Percentiles rank a stretch among this genome's conserved stretches.
Conservation (phyloP, 2,888 invertebrate species). For the Ethmia dodecea region DNA sequence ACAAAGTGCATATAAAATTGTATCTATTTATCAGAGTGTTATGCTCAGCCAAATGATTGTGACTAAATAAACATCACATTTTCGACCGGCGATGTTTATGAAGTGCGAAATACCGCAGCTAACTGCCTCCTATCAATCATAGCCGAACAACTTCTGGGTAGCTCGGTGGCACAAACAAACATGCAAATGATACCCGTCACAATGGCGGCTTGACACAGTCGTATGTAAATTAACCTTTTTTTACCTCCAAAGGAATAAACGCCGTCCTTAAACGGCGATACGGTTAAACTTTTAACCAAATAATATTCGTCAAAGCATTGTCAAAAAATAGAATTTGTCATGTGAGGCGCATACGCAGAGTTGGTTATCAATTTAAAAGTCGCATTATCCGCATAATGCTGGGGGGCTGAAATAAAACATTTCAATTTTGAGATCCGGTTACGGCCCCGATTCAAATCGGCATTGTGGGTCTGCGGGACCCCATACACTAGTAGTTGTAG, state of each 20-base stretch:
- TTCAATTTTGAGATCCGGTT: slow-evolving; percentile 77
- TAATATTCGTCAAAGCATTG: slow-evolving; percentile 46
- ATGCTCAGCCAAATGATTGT: too few species aligned
- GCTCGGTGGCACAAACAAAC: slow-evolving; percentile 52
- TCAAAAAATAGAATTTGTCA: slow-evolving; percentile 49
- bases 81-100: slow-evolving; percentile 31
- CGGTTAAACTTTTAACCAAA: slow-evolving; percentile 72
- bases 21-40: too few species aligned
- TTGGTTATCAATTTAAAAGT: slow-evolving; percentile 75
- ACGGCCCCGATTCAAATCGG: slow-evolving; percentile 65
- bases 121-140: slow-evolving; percentile 53
- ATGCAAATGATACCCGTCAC: slow-evolving; percentile 40
- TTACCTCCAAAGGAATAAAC: slow-evolving; percentile 23
- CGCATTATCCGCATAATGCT: slow-evolving; percentile 63
- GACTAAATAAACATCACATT: too few species aligned
- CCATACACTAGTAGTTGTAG: slow-evolving; percentile 64
- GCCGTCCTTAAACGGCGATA: slow-evolving; percentile 48
- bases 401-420: slow-evolving; percentile 65
- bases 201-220: slow-evolving; percentile 24
- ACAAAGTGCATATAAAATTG: too few species aligned
- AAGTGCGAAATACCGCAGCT: slow-evolving; percentile 44
- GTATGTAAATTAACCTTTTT: slow-evolving; percentile 47
- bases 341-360: slow-evolving; percentile 51
- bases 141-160: slow-evolving; percentile 48
- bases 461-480: slow-evolving; percentile 70